phyloP scores from a whole-genome alignment of 2,113 vertebrate genomes.

The Neoarius graeffei region DNA sequence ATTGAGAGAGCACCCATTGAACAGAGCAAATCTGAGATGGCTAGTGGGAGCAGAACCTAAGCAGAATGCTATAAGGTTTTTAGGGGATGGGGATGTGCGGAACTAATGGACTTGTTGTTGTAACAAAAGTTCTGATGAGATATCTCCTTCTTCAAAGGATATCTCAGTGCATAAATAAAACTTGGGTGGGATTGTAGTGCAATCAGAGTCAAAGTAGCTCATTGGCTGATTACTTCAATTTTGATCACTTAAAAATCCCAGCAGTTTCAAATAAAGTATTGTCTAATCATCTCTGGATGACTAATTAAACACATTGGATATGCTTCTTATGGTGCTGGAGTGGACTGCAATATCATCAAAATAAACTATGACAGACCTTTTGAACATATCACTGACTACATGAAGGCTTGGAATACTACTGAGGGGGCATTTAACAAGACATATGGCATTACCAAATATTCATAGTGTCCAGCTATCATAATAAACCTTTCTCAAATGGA shows the following conservation, averaged over 20 bases:
- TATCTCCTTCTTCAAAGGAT: not conserved
- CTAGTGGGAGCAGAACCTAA: not conserved
- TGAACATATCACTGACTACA: not conserved
- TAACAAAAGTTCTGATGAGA: not conserved
- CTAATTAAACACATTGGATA: not conserved
- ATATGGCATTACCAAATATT: not conserved
- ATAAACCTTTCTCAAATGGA: not conserved
- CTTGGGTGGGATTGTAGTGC: not conserved
- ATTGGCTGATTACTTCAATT: not conserved
- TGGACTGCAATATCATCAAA: not conserved
- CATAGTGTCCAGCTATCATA: not conserved
- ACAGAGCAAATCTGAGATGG: not conserved
- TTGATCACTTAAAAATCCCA: not conserved
- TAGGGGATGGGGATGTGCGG: not conserved
- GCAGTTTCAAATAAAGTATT: not conserved
- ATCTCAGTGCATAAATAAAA: not conserved
- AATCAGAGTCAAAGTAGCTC: not conserved
- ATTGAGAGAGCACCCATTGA: not conserved
- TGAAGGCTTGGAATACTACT: not conserved
- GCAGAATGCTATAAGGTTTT: not conserved
- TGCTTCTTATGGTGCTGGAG: not conserved
- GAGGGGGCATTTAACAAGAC: not conserved
- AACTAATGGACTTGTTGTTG: not conserved
- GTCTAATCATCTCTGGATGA: not conserved
- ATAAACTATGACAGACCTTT: not conserved